Conservation (phyloP, 2,113 vertebrate species). For the Hydrolagus affinis region DNA sequence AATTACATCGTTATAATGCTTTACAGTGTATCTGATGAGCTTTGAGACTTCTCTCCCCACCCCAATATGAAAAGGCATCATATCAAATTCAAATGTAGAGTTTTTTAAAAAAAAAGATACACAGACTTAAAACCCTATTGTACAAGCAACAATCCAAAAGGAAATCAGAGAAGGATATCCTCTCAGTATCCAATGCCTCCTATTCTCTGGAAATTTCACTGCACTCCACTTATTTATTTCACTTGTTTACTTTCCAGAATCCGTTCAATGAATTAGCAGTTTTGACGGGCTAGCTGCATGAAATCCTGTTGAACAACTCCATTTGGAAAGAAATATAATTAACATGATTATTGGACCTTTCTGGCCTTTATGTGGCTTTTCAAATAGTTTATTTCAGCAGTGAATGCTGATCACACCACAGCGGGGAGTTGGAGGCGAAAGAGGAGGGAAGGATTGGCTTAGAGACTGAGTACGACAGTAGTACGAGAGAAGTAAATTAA, state of each 20-base stretch:
- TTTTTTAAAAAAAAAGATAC: no score
- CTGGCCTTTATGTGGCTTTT: not conserved
- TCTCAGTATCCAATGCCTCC: not conserved
- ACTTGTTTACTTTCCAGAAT: not conserved
- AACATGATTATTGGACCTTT: not conserved
- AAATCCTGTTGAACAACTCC: not conserved
- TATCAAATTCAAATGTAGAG: no score
- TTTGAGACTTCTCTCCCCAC: no score
- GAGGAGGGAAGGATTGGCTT: not conserved
- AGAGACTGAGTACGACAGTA: not conserved
- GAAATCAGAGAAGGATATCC: not conserved
- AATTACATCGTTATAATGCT: no score
- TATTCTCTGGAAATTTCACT: not conserved
- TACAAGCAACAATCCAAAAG: not conserved
- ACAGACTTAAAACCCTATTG: not conserved
- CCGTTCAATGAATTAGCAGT: not conserved
- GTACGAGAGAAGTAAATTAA: constrained; percentile 6
- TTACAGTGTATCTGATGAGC: no score
- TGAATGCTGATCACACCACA: not conserved
- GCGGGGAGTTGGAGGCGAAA: not conserved
- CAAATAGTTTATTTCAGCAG: not conserved
- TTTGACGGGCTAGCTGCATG: not conserved
- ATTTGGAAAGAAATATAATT: not conserved
- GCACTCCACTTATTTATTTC: no score
- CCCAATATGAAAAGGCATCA: no score